Percentiles rank a stretch among this genome's conserved stretches.
Evolutionary conservation across 2,888 invertebrate genomes (phyloP).

Genomic region (Entomobrya multifasciata): DNA sequence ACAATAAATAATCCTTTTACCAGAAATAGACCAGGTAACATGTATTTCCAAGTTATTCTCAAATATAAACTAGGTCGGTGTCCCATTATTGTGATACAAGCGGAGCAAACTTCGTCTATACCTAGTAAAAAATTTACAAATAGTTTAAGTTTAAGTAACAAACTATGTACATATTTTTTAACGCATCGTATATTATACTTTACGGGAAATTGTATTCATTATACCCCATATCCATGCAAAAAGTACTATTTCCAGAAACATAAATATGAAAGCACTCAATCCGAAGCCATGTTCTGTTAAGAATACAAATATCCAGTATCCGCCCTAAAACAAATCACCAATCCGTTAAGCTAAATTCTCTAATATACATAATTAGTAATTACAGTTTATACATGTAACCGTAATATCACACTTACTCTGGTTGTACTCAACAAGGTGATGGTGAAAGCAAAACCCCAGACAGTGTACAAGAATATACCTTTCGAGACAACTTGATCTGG

Average conservation of each 20-base stretch:
- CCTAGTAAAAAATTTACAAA: too few relatives aligned
- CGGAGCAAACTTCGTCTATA: slow-evolving; percentile 62
- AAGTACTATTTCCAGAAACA: slow-evolving; percentile 1
- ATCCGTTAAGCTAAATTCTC: too few relatives aligned
- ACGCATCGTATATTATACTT: too few relatives aligned
- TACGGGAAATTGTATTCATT: too few relatives aligned
- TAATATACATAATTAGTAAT: too few relatives aligned
- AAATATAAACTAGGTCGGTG: slow-evolving; percentile 19
- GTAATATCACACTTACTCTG: slow-evolving; percentile 17
- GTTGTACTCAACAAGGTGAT: slow-evolving; percentile 25
- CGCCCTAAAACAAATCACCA: slow-evolving; percentile 56
- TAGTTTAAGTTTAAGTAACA: too few relatives aligned
- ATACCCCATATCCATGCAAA: slow-evolving; percentile 64
- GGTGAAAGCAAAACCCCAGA: slow-evolving; percentile 6
- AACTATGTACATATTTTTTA: too few relatives aligned
- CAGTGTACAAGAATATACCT: slow-evolving; percentile 3
- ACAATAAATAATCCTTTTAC: slow-evolving; percentile 18
- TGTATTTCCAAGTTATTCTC: slow-evolving; percentile 61
- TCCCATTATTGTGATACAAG: slow-evolving; percentile 39
- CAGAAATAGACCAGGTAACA: slow-evolving; percentile 4
- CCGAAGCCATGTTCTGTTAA: not conserved
- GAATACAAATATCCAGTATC: slow-evolving; percentile 51
- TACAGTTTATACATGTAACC: not conserved
- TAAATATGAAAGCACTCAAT: not conserved
- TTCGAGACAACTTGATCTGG: slow-evolving; percentile 41